Base-by-base conservation (phyloP, 2,797 vertebrate genomes). In the Neosalanx taihuensis region DNA sequence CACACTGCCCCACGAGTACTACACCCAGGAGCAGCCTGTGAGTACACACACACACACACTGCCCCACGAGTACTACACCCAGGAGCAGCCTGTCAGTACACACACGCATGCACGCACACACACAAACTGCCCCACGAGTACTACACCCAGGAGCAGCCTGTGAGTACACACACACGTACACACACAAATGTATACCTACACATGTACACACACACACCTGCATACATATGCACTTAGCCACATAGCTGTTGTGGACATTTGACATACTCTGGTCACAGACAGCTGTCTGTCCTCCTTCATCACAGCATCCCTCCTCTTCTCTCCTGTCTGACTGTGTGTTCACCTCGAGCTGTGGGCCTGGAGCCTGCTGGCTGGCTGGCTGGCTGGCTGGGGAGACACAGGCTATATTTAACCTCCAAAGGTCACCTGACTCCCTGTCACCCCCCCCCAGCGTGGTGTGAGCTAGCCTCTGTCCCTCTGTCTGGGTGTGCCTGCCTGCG, bases 61-160 rank as follows among this genome's bases (percentile, higher is more conserved):
- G n/a, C n/a, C n/a, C n/a, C n/a, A n/a, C n/a, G n/a, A n/a, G n/a
- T n/a, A n/a, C n/a, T n/a, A n/a, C n/a, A n/a, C n/a, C n/a, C n/a
- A n/a, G n/a, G n/a, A n/a, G n/a, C n/a, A n/a, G n/a, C n/a, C n/a
- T n/a, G n/a, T n/a, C n/a, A n/a, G n/a, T n/a, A n/a, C n/a, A n/a
- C n/a, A n/a, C n/a, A n/a, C n/a, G n/a, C n/a, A n/a, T n/a, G n/a
- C n/a, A n/a, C n/a, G n/a, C n/a, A n/a, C n/a, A n/a, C n/a, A n/a
- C 96, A 98, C 86, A 96, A 99, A 6, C 75, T 95, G 81, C 94
- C 97, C 0, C 91, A 94, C 0, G 97, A 99, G 72, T 93, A 93
- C 87, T 98, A 95, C 88, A 87, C 89, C 92, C 81, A 94, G 78
- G 90, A 89, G 67, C 84, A 89, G 78, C 91, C 89, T 46, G 92